Evolutionary conservation across 2,888 invertebrate genomes (phyloP).

Genomic region (Rotaria sp.): DNA sequence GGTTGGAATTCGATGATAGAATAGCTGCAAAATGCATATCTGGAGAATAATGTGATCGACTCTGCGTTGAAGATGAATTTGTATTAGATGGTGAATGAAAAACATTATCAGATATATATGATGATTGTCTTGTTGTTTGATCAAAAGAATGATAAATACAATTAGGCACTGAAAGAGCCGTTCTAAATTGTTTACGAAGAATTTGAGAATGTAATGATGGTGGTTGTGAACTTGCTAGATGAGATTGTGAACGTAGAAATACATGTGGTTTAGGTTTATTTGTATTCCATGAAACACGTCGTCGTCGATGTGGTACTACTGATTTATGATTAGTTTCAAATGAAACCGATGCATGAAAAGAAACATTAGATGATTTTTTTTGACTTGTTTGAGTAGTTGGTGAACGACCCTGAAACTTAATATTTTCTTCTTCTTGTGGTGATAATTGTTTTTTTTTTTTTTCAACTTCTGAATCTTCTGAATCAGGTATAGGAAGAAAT

Average conservation of each 20-base stretch:
- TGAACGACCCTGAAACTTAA: background rate
- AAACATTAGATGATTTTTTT: slow-evolving; percentile 4
- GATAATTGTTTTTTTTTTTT: background rate
- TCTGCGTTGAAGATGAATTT: background rate
- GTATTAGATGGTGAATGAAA: background rate
- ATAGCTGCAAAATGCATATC: background rate
- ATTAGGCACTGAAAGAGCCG: background rate
- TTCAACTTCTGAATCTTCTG: slow-evolving; percentile 6
- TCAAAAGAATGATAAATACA: background rate
- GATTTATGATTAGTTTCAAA: background rate
- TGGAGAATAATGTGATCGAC: background rate
- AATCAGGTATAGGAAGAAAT: background rate
- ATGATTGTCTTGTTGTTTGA: background rate
- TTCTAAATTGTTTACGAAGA: slow-evolving; percentile 6
- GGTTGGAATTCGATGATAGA: background rate
- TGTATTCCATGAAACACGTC: background rate
- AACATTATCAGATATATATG: background rate
- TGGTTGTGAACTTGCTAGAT: background rate
- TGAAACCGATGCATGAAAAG: background rate
- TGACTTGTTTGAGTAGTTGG: background rate
- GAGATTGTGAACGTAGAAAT: background rate
- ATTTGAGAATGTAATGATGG: background rate
- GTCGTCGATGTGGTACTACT: background rate
- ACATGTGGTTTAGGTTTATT: background rate
- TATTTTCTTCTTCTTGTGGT: background rate